Evolutionary conservation across 1,140 invertebrate genomes (phyloP).

Genomic region (Phthorimaea operculella): DNA sequence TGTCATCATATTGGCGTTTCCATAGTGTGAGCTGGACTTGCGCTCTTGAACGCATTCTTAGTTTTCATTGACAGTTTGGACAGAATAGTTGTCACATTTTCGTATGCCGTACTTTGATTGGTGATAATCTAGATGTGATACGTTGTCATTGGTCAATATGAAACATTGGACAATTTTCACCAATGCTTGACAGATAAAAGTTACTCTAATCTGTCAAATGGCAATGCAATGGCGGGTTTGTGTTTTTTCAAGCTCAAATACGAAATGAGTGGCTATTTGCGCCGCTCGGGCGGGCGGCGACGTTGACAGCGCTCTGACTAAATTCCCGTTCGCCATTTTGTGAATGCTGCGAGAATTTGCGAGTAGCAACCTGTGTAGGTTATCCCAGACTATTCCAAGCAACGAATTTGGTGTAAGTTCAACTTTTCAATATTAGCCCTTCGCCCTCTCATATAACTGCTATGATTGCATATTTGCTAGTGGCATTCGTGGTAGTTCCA

Average conservation of each 20-base stretch:
- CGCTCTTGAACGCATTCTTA: no score
- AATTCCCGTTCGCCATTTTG: constrained; percentile 68
- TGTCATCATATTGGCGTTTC: no score
- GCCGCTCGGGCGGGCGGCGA: constrained; percentile 62
- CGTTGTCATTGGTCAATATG: background rate
- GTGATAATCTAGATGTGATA: background rate
- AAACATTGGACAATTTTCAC: background rate
- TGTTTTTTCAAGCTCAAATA: constrained; percentile 67
- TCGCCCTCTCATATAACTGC: constrained; percentile 22
- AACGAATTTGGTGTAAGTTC: constrained; percentile 38
- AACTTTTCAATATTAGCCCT: constrained; percentile 31
- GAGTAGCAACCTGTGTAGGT: constrained; percentile 52
- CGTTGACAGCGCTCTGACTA: constrained; percentile 64
- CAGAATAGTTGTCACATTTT: no score
- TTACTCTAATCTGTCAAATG: background rate
- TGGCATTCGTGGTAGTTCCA: constrained; percentile 24
- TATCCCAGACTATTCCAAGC: constrained; percentile 21
- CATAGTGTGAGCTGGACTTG: no score
- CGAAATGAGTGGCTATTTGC: constrained; percentile 67
- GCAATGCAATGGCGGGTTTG: constrained; percentile 60
- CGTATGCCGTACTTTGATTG: background rate
- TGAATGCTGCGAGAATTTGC: constrained; percentile 60
- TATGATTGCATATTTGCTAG: constrained; percentile 33
- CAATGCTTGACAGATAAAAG: background rate
- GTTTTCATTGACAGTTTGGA: no score